Evolutionary conservation across 2,113 vertebrate species (phyloP).

Genomic region (Microtus oregoni): DNA sequence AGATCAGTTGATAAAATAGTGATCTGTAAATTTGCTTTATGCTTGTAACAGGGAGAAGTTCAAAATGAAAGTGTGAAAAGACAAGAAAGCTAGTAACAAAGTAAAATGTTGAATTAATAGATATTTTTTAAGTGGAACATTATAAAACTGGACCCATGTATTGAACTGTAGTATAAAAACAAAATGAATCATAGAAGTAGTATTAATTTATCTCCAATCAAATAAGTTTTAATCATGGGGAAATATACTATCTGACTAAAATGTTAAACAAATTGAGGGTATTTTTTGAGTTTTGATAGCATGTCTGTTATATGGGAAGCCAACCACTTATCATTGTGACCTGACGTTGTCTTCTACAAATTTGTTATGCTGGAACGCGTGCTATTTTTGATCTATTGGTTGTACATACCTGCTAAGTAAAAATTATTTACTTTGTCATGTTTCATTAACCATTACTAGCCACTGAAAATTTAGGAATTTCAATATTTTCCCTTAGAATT

Average conservation of each 20-base stretch:
- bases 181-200: neutral
- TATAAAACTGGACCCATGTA: neutral
- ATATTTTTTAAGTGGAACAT: neutral
- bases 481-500: neutral
- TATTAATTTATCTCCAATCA: neutral
- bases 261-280: neutral
- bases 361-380: accelerated
- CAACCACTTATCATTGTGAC: neutral
- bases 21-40: neutral
- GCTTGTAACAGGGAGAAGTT: neutral
- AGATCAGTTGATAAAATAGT: neutral
- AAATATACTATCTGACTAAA: neutral
- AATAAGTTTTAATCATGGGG: neutral
- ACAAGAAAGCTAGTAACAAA: neutral
- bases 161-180: neutral
- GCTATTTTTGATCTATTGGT: neutral
- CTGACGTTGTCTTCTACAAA: neutral
- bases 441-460: neutral
- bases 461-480: neutral
- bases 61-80: neutral
- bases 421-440: neutral
- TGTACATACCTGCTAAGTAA: neutral
- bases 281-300: neutral
- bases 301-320: no score
- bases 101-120: neutral